phyloP scores from a whole-genome alignment of 2,113 vertebrate species.

The Megaceryle maxima region DNA sequence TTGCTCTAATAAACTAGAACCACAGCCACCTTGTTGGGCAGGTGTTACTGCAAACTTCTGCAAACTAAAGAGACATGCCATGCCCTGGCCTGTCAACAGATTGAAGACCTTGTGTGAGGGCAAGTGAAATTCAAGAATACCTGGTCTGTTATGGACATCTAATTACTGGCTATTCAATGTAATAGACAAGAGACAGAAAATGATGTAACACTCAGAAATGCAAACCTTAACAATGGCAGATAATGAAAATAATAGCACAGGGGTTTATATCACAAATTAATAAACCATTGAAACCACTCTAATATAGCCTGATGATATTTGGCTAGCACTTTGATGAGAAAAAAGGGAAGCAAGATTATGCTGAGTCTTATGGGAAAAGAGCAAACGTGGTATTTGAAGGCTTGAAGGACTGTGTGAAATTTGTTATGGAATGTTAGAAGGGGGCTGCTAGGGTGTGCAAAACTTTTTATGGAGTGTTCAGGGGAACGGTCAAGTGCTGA shows the following conservation, averaged over 20 bases:
- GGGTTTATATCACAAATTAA: fast-evolving
- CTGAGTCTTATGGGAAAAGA: background rate
- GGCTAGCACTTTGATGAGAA: background rate
- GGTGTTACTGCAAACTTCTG: background rate
- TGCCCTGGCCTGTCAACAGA: background rate
- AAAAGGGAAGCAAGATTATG: background rate
- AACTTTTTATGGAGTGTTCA: background rate
- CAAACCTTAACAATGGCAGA: background rate
- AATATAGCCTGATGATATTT: background rate
- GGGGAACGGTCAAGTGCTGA: background rate
- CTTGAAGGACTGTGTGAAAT: background rate
- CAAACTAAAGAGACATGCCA: fast-evolving
- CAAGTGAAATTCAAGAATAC: background rate
- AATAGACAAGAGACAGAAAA: background rate
- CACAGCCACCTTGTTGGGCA: background rate
- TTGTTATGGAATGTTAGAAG: background rate
- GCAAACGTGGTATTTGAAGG: background rate
- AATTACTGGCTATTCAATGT: background rate
- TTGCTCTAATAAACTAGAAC: background rate
- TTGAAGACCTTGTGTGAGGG: background rate
- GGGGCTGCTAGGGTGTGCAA: background rate
- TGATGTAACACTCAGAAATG: background rate
- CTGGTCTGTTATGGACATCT: background rate
- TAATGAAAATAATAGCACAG: background rate
- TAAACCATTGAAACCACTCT: background rate